Evolutionary conservation across 2,888 invertebrate species (phyloP).

Genomic region (Parapristionchus giblindavisi): DNA sequence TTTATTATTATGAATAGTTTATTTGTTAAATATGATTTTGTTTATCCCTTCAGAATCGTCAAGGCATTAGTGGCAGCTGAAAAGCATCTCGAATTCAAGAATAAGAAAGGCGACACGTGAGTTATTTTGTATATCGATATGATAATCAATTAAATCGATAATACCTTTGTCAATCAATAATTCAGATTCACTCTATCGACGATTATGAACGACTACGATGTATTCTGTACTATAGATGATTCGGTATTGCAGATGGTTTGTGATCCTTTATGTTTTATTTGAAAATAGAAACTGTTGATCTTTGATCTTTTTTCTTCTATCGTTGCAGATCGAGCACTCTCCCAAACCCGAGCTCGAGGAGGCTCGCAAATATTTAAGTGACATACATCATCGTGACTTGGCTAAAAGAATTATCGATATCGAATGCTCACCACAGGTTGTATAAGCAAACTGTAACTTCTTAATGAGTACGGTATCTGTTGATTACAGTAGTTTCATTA

Average conservation of each 20-base stretch:
- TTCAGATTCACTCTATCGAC: conserved; percentile 21
- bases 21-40: not conserved
- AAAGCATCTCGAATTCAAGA: not conserved
- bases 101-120: conserved; percentile 6
- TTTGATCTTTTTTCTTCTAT: not conserved
- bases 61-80: conserved; percentile 37
- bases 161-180: too few species aligned
- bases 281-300: not conserved
- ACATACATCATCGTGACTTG: not conserved
- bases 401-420: not conserved
- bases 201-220: conserved; percentile 46
- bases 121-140: too few species aligned
- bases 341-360: not conserved
- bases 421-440: not conserved
- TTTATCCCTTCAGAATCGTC: conserved; percentile 36
- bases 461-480: too few species aligned
- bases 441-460: not conserved
- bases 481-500: not conserved
- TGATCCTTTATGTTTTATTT: not conserved
- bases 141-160: too few species aligned
- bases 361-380: not conserved
- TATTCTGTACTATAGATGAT: conserved; percentile 48
- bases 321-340: not conserved
- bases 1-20: not conserved
- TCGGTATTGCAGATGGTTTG: conserved; percentile 37